Evolutionary conservation across 2,797 vertebrate species (phyloP), one percentile per base, ranked within the genome.

Genomic region (Cyprinella venusta): DNA sequence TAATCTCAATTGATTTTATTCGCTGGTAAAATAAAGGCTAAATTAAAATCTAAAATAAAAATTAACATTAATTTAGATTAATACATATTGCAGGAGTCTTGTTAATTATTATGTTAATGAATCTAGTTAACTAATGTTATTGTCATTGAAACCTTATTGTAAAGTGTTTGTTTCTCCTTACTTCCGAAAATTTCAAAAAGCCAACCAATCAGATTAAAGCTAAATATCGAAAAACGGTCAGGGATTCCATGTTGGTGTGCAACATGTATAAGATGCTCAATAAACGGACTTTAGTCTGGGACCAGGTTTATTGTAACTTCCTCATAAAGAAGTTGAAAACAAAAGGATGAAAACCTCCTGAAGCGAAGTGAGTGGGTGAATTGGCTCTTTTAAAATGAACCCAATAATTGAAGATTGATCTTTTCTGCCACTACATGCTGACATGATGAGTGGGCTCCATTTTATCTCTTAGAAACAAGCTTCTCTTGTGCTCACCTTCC

Each of bases 331-430:
- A 33, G 36, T 64, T 42, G 36, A 38, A 56, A 8, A 84, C 16
- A 76, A 75, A 75, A 24, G 50, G 6, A 15, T 19, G 48, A 26
- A 59, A 30, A 56, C 12, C 77, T 56, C 40, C 63, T 59, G 61
- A 65, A 42, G 70, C 48, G 24, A 6, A 42, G 56, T n/a, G 45
- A 42, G 9, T 68, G 61, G 72, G 33, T 61, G 30, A 61, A 81
- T 26, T 77, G 72, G 64, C 68, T 72, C 42, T 82, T 67, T 76
- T 26, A 68, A 76, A 82, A 82, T 68, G 48, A 68, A 45, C 61
- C 48, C 48, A 52, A 68, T 82, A 82, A 82, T 56, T 82, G 80
- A 75, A 82, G 80, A 82, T 82, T 82, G 80, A 82, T 82, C 61
- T 76, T 68, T 76, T 82, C 80, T 82, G 72, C 72, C 48, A 68